phyloP scores from a whole-genome alignment of 2,797 vertebrate species.

The Hippoglossus hippoglossus region DNA sequence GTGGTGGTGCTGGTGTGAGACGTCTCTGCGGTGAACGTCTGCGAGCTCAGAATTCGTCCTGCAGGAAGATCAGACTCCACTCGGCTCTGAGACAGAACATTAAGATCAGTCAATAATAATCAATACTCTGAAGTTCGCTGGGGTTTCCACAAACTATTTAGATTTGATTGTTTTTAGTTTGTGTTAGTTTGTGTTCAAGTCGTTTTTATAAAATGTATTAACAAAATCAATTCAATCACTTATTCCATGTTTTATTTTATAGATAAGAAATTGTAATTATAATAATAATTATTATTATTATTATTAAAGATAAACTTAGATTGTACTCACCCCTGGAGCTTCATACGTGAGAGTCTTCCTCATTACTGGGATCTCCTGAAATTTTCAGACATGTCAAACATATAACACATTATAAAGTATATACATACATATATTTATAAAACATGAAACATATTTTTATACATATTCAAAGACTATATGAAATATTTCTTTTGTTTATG shows the following conservation, averaged over 20 bases:
- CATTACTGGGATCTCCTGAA: constrained; percentile 63
- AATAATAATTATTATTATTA: background rate
- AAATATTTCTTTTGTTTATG: too few species aligned
- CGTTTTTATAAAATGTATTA: background rate
- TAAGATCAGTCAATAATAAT: too few species aligned
- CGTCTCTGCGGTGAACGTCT: constrained; percentile 94
- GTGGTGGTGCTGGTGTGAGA: constrained; percentile 92
- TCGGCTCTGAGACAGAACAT: constrained; percentile 80
- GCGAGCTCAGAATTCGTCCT: constrained; percentile 90
- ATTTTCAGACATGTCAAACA: background rate
- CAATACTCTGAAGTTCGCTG: background rate
- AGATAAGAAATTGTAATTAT: too few species aligned
- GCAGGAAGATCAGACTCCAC: constrained; percentile 81
- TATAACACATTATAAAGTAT: too few species aligned
- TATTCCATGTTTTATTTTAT: background rate
- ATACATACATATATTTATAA: too few species aligned
- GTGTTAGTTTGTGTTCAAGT: background rate
- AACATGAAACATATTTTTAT: background rate
- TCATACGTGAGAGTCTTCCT: constrained; percentile 70
- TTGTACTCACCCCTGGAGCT: constrained; percentile 60
- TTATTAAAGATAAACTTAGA: background rate
- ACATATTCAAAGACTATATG: too few species aligned
- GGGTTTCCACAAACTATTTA: too few species aligned
- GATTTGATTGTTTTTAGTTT: background rate
- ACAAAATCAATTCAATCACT: too few species aligned